These are phyloP conservation scores for Proisotoma minuta DNA, from an alignment of 2,888 invertebrate species.

Conservation along the genomic window DNA sequence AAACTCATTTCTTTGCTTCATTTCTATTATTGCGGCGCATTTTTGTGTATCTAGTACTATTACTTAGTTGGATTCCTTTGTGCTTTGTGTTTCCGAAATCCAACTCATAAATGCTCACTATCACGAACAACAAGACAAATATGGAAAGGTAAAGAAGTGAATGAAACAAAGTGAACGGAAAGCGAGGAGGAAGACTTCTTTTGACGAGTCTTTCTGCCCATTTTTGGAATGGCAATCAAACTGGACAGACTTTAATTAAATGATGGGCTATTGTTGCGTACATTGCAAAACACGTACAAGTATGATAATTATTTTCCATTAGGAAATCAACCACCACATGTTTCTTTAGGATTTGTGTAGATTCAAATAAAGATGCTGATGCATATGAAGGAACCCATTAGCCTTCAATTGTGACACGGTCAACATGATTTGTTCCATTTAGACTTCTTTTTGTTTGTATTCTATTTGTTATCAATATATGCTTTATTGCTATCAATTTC, in stretches of 20 bases:
- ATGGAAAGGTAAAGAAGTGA: neutral
- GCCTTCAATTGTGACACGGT: too few species aligned
- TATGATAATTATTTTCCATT: neutral
- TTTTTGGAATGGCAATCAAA: neutral
- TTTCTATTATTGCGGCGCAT: too few species aligned
- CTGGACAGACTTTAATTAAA: slow-evolving; percentile 9
- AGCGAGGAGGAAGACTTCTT: neutral
- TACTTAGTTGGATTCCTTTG: too few species aligned
- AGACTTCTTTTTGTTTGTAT: too few species aligned
- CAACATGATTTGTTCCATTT: too few species aligned
- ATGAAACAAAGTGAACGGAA: neutral
- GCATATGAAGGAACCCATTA: neutral
- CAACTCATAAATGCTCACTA: neutral
- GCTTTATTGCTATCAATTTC: too few species aligned
- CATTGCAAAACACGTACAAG: neutral
- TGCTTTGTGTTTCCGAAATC: too few species aligned
- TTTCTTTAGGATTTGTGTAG: neutral
- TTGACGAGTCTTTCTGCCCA: too few species aligned
- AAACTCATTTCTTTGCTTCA: too few species aligned
- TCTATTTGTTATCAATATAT: too few species aligned
- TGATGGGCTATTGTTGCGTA: neutral
- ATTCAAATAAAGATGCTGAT: neutral
- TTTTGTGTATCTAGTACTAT: too few species aligned
- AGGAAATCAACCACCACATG: neutral
- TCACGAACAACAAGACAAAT: slow-evolving; percentile 1